phyloP scores from a whole-genome alignment of 2,888 invertebrate genomes.

The Candidula unifasciata region DNA sequence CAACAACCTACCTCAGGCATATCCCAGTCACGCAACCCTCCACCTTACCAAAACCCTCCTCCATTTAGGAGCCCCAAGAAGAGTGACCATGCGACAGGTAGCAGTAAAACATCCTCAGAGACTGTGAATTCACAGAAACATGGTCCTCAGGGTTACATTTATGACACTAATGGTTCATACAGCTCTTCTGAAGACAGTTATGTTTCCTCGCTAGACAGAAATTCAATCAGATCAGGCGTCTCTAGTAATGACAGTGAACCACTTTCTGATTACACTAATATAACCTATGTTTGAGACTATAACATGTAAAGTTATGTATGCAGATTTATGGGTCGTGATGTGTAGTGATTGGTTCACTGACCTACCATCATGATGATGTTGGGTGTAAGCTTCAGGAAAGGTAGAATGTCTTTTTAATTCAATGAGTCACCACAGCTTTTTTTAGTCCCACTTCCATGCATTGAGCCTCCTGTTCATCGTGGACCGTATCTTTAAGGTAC shows the following conservation, averaged over 20 bases:
- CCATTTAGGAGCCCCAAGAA: conserved; percentile 59
- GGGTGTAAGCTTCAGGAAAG: no score
- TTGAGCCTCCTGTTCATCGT: no score
- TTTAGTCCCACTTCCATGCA: no score
- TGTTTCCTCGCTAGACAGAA: conserved; percentile 62
- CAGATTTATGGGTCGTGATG: no score
- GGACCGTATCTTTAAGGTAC: no score
- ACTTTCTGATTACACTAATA: conserved; percentile 59
- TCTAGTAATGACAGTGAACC: conserved; percentile 58
- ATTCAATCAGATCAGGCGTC: conserved; percentile 57
- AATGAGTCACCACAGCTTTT: no score
- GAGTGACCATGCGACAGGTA: conserved; percentile 52
- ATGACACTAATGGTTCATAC: conserved; percentile 59
- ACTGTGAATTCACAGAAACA: neutral
- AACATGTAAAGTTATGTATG: neutral
- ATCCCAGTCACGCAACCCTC: conserved; percentile 42
- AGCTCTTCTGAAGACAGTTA: conserved; percentile 58
- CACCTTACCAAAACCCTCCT: conserved; percentile 64
- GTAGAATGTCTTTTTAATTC: no score
- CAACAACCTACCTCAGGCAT: neutral
- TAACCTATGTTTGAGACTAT: conserved; percentile 62
- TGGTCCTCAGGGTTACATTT: conserved; percentile 42
- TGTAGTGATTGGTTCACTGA: no score
- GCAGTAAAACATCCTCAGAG: conserved; percentile 44
- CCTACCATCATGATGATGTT: no score